Conservation (phyloP, 2,797 vertebrate genomes). For the Macropodus opercularis region DNA sequence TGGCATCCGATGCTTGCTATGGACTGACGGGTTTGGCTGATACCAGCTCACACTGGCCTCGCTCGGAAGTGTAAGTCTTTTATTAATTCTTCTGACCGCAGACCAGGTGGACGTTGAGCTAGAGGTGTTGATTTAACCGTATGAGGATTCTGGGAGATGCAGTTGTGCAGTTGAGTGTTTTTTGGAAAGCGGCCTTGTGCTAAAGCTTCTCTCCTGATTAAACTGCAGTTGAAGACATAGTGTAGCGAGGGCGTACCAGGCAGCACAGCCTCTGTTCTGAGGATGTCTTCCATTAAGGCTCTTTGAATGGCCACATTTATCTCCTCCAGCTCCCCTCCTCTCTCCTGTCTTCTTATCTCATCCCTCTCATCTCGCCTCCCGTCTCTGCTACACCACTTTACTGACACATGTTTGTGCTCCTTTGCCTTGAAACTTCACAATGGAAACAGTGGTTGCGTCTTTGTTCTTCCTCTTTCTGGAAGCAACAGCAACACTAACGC, state of each 20-base stretch:
- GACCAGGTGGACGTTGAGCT: not conserved
- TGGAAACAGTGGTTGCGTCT: conserved; percentile 55
- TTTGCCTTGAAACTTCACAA: conserved; percentile 56
- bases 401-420: conserved; percentile 60
- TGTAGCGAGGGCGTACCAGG: conserved; percentile 16
- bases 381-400: conserved; percentile 48
- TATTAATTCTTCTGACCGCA: conserved; percentile 41
- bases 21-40: conserved; percentile 66
- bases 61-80: conserved; percentile 69
- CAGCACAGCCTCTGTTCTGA: conserved; percentile 32
- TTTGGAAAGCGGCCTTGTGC: conserved; percentile 17
- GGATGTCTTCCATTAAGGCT: conserved; percentile 54
- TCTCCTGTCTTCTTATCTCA: conserved; percentile 29
- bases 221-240: conserved; percentile 38
- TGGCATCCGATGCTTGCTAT: conserved; percentile 49
- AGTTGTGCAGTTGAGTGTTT: conserved; percentile 4
- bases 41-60: conserved; percentile 56
- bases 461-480: conserved; percentile 58
- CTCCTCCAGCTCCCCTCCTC: conserved; percentile 44
- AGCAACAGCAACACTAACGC: conserved; percentile 39
- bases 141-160: not conserved
- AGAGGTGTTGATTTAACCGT: not conserved
- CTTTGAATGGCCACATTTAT: conserved; percentile 62
- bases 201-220: conserved; percentile 7
- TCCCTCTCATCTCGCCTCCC: conserved; percentile 46